These are phyloP conservation scores for Sorex fumeus DNA, from an alignment of 2,113 vertebrate genomes.

Conservation along the genomic window DNA sequence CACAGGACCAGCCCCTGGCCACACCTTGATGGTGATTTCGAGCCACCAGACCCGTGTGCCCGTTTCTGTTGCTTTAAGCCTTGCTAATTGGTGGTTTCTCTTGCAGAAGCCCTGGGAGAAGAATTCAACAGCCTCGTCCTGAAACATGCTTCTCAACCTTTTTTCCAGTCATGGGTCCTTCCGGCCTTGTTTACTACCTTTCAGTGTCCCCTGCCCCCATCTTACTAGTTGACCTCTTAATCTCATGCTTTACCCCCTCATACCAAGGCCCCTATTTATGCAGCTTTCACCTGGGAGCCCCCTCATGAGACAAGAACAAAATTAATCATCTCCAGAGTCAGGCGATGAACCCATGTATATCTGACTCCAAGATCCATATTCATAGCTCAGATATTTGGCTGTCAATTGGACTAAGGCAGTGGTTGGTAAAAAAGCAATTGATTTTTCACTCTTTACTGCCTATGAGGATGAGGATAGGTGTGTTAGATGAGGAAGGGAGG, in stretches of 20 bases:
- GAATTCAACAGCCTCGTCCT: not conserved
- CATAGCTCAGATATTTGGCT: not conserved
- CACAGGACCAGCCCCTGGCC: too few species aligned
- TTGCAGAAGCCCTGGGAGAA: not conserved
- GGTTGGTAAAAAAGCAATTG: not conserved
- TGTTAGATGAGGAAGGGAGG: not conserved
- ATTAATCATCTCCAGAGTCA: not conserved
- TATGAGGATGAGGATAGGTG: not conserved
- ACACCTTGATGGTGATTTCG: not conserved
- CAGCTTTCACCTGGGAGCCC: too few species aligned
- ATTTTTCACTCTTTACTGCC: not conserved
- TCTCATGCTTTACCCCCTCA: too few species aligned
- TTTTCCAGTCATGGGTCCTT: too few species aligned
- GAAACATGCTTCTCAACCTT: too few species aligned
- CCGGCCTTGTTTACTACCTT: too few species aligned
- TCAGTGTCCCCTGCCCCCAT: too few species aligned
- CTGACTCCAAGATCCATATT: not conserved
- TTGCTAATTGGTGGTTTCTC: not conserved
- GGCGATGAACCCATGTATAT: constrained; percentile 1
- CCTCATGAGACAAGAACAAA: not conserved
- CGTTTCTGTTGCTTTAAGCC: not conserved
- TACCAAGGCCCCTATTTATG: too few species aligned
- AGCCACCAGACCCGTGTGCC: not conserved
- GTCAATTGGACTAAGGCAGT: not conserved
- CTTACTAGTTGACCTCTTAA: too few species aligned